Evolutionary conservation across 2,113 vertebrate genomes (phyloP).

Genomic region (Brachypodius melanocephalos): DNA sequence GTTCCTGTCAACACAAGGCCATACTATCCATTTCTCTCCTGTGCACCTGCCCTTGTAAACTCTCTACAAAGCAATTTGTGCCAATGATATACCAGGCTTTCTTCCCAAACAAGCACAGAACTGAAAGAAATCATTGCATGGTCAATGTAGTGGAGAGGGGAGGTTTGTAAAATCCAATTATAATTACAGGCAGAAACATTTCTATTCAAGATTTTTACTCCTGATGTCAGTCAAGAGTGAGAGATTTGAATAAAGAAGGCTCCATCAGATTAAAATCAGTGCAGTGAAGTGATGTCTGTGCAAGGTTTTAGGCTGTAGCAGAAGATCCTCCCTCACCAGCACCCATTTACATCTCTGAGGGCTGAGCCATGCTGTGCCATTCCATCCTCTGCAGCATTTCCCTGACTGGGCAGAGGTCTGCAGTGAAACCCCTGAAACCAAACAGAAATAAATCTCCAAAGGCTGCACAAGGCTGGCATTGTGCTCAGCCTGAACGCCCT

Average conservation of each 20-base stretch:
- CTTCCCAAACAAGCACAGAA: neutral
- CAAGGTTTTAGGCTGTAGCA: neutral
- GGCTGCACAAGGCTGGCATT: neutral
- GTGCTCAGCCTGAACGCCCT: neutral
- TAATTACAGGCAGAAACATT: neutral
- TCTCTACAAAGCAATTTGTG: neutral
- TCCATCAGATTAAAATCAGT: neutral
- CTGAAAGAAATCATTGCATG: neutral
- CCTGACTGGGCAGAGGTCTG: neutral
- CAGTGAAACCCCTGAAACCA: neutral
- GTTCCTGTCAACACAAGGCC: neutral
- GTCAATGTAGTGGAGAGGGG: neutral
- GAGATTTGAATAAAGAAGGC: neutral
- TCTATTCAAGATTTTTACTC: neutral
- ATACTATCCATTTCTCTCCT: neutral
- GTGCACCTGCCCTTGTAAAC: neutral
- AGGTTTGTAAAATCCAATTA: neutral
- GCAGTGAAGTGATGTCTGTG: neutral
- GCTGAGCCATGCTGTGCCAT: neutral
- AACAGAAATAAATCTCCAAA: neutral
- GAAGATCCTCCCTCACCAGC: neutral
- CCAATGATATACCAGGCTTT: neutral
- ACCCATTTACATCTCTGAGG: neutral
- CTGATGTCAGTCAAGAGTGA: neutral
- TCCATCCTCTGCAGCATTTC: neutral